Percentiles rank a stretch among this genome's conserved stretches.
Conservation (phyloP, 2,113 vertebrate species). For the Xenopus laevis region DNA sequence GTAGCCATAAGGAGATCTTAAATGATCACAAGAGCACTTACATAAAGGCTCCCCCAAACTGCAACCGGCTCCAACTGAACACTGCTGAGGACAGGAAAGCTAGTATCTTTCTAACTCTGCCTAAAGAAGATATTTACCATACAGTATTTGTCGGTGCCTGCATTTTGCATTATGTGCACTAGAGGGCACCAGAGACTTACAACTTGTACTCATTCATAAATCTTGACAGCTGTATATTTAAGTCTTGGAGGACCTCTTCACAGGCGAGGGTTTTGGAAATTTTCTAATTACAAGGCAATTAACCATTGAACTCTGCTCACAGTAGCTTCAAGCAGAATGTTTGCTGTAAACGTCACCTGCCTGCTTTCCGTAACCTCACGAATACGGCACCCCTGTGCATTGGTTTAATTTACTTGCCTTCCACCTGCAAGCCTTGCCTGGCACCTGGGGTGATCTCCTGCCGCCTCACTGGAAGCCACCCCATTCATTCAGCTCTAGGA, state of each 20-base stretch:
- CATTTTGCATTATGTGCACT: not conserved
- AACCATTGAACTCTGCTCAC: not conserved
- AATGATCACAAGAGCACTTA: too few relatives aligned
- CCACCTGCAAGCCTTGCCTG: too few relatives aligned
- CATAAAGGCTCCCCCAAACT: too few relatives aligned
- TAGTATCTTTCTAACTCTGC: too few relatives aligned
- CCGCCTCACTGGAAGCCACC: too few relatives aligned
- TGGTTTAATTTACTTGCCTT: not conserved
- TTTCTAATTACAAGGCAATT: slow-evolving; percentile 2
- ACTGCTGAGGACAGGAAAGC: too few relatives aligned
- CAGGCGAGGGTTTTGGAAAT: not conserved
- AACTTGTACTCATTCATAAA: not conserved
- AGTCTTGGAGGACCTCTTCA: not conserved
- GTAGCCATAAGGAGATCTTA: too few relatives aligned
- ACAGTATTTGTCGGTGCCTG: not conserved
- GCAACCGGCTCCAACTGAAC: too few relatives aligned
- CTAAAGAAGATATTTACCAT: too few relatives aligned
- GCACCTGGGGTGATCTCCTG: too few relatives aligned
- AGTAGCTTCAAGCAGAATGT: not conserved
- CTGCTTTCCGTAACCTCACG: not conserved
- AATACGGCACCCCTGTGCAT: not conserved
- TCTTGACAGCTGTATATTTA: not conserved
- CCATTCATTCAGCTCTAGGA: too few relatives aligned
- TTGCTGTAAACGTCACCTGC: not conserved
- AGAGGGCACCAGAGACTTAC: not conserved